Base-by-base conservation (phyloP, 1,140 invertebrate species). In the Druon quercuslanigerum region DNA sequence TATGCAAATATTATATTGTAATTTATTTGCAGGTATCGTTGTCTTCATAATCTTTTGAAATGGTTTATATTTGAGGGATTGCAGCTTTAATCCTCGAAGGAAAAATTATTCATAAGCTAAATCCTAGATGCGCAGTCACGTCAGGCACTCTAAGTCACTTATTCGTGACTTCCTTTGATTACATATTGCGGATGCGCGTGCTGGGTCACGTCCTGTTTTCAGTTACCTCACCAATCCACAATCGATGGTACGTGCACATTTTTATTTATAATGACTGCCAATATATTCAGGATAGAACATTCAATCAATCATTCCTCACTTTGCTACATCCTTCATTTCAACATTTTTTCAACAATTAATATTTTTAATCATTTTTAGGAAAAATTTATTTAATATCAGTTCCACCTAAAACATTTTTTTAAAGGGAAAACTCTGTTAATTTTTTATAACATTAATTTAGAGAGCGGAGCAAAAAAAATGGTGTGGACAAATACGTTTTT, bases 131-230 rank as follows among this genome's bases (percentile, higher is more conserved):
- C 81, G 77, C 77, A 90, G 86, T 88, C 88, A 73, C 77, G 78
- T 87, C 87, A 88, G 77, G 83, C 82, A 85, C 77, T 75, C 82
- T 79, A 84, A 79, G 81, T 86, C 82, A 83, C 84, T n/a, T 86
- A 85, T 88, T 85, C 88, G 86, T 87, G 85, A 87, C 89, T 89
- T 90, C 89, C 88, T 86, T 82, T 79, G 76, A 83, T 73, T n/a
- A 74, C 79, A 77, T 85, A 88, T 83, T 84, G 85, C 85, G 84
- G 87, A 90, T 87, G 79, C 81, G 85, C 79, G 88, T 89, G 90
- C 88, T 79, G 52, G 84, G 83, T 90, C 90, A 91, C 89, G 89
- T 91, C 80, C 86, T 74, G 83, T 85, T 85, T 87, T 86, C 79
- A 79, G 79, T 85, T 70, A 79, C 82, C 80, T 85, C 82, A 77